Evolutionary conservation across 2,113 vertebrate genomes (phyloP).

Genomic region (Oplegnathus fasciatus): DNA sequence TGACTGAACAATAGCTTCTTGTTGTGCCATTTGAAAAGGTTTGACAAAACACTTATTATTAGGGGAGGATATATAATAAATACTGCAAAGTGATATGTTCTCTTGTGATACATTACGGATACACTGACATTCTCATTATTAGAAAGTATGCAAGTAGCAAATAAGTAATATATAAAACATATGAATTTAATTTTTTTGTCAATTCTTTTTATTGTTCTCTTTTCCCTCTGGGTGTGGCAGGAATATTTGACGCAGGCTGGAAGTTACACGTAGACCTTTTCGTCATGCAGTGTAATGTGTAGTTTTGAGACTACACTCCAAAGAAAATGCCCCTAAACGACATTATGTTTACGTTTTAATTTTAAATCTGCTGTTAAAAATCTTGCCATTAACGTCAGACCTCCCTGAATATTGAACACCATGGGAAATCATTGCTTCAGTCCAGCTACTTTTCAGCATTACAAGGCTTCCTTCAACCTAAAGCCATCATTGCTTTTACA

Average conservation of each 20-base stretch:
- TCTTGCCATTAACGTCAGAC: no score
- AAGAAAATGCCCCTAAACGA: no score
- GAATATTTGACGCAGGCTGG: not conserved
- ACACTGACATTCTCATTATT: not conserved
- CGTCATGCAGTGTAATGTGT: not conserved
- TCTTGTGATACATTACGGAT: not conserved
- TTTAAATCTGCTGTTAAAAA: no score
- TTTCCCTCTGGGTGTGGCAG: not conserved
- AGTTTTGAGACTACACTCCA: not conserved
- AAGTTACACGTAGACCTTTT: not conserved
- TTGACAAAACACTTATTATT: not conserved
- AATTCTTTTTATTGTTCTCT: not conserved
- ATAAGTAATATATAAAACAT: not conserved
- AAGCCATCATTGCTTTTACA: no score
- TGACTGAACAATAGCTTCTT: not conserved
- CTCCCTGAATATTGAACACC: no score
- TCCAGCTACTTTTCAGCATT: not conserved
- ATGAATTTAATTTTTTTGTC: no score
- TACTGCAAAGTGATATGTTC: not conserved
- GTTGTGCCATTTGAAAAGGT: not conserved
- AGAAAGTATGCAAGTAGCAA: not conserved
- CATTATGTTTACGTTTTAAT: no score
- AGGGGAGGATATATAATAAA: not conserved
- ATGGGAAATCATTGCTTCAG: no score
- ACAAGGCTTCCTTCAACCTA: no score